phyloP scores from a whole-genome alignment of 2,888 invertebrate species.

The Drosophila neonasuta region DNA sequence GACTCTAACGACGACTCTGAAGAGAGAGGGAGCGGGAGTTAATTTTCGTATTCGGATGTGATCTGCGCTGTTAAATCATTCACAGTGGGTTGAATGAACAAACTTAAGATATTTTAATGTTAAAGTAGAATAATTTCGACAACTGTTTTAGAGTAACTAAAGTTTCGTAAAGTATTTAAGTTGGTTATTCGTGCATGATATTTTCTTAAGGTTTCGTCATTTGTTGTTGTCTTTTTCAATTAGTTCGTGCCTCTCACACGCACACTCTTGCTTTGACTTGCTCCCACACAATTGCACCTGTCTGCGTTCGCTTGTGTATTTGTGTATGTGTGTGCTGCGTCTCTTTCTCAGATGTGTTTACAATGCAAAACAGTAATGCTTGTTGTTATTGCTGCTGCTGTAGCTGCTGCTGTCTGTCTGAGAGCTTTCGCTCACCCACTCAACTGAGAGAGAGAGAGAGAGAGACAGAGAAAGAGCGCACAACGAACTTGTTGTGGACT shows the following conservation, averaged over 20 bases:
- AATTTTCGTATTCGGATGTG: constrained; percentile 26
- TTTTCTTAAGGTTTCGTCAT: constrained; percentile 24
- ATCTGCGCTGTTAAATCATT: constrained; percentile 34
- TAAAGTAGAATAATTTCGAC: not conserved
- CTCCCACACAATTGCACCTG: constrained; percentile 54
- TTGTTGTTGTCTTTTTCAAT: constrained; percentile 52
- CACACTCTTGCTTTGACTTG: constrained; percentile 7
- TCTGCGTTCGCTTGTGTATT: constrained; percentile 5
- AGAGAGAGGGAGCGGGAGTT: not conserved
- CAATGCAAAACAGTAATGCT: constrained; percentile 29
- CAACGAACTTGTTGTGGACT: constrained; percentile 59
- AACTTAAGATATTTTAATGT: not conserved
- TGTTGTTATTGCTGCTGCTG: constrained; percentile 14
- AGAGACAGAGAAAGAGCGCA: not conserved
- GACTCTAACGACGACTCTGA: constrained; percentile 3
- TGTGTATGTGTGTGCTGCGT: constrained; percentile 10
- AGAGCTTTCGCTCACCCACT: constrained; percentile 52
- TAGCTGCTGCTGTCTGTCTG: constrained; percentile 17
- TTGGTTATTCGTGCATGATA: constrained; percentile 40
- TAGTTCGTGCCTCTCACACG: constrained; percentile 27
- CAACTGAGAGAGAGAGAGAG: constrained; percentile 36
- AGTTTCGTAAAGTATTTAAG: constrained; percentile 16
- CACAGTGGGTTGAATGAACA: constrained; percentile 11
- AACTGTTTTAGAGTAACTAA: constrained; percentile 1
- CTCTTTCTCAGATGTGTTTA: constrained; percentile 63